Conservation (phyloP, 2,888 invertebrate species). For the Ernsta delagoae region DNA sequence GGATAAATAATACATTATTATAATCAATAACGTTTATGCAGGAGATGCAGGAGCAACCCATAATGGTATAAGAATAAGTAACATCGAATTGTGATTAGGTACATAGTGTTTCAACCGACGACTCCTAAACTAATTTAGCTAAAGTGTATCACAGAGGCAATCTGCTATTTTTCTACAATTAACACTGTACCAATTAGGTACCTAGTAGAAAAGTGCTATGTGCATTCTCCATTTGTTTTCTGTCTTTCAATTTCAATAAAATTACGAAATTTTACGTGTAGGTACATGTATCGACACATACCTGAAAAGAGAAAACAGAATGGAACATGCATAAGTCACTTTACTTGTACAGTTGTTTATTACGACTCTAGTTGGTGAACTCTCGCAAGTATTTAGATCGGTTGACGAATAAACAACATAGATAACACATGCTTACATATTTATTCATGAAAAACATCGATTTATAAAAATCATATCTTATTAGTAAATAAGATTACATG, state of each 20-base stretch:
- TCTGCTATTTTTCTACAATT: constrained; percentile 59
- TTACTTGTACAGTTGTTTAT: constrained; percentile 6
- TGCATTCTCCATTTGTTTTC: constrained; percentile 3
- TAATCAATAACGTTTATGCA: constrained; percentile 67
- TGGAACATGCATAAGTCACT: constrained; percentile 8
- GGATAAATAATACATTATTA: constrained; percentile 79
- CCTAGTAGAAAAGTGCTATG: constrained; percentile 35
- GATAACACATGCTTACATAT: neutral
- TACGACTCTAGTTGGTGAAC: constrained; percentile 7
- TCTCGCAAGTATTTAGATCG: constrained; percentile 10
- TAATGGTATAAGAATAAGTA: constrained; percentile 46
- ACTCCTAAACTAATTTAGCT: constrained; percentile 67
- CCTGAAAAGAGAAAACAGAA: constrained; percentile 3
- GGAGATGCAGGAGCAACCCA: constrained; percentile 66
- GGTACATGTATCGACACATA: neutral
- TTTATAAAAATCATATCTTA: constrained; percentile 20
- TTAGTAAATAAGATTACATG: neutral
- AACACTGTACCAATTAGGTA: constrained; percentile 47
- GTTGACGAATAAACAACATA: neutral
- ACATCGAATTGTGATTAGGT: constrained; percentile 57
- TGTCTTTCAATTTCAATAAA: neutral
- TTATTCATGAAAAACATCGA: constrained; percentile 13
- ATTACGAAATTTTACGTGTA: too few species aligned
- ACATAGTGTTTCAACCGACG: constrained; percentile 58
- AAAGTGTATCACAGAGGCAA: constrained; percentile 78